Evolutionary conservation across 2,888 invertebrate genomes (phyloP).

Genomic region (Salticus scenicus): DNA sequence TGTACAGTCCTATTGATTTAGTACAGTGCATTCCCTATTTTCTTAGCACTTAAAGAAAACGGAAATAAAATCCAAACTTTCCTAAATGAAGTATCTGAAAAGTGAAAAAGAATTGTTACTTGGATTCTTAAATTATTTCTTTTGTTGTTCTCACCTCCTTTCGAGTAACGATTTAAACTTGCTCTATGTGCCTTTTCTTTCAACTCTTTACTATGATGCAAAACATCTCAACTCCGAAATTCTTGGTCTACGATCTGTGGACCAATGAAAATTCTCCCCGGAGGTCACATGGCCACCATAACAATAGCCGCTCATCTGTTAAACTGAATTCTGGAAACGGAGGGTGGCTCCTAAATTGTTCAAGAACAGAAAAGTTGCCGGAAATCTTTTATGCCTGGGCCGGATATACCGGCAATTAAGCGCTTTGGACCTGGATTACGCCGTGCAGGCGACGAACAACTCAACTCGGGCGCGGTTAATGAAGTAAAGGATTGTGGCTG

Average conservation of each 20-base stretch:
- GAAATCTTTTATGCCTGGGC: conserved; percentile 60
- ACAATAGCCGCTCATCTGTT: conserved; percentile 62
- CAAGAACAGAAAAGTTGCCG: conserved; percentile 22
- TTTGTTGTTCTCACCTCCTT: conserved; percentile 1
- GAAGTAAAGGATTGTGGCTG: conserved; percentile 29
- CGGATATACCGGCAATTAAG: conserved; percentile 66
- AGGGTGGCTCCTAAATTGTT: conserved; percentile 7
- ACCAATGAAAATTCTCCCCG: not conserved
- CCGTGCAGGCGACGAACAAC: conserved; percentile 15
- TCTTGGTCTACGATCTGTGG: not conserved
- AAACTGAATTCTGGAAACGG: conserved; percentile 42
- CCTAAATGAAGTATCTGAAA: not conserved
- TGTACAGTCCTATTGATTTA: no score
- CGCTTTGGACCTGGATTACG: conserved; percentile 53
- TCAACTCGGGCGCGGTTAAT: conserved; percentile 35
- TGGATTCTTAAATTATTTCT: not conserved
- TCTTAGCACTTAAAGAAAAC: no score
- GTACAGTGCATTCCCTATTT: no score
- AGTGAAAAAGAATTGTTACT: not conserved
- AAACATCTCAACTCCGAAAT: not conserved
- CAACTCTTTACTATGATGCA: not conserved
- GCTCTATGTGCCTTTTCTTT: no score
- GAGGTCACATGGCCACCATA: not conserved
- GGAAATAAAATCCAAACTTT: no score
- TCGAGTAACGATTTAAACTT: not conserved